Evolutionary conservation across 2,888 invertebrate genomes (phyloP).

Genomic region (Serripes groenlandicus): DNA sequence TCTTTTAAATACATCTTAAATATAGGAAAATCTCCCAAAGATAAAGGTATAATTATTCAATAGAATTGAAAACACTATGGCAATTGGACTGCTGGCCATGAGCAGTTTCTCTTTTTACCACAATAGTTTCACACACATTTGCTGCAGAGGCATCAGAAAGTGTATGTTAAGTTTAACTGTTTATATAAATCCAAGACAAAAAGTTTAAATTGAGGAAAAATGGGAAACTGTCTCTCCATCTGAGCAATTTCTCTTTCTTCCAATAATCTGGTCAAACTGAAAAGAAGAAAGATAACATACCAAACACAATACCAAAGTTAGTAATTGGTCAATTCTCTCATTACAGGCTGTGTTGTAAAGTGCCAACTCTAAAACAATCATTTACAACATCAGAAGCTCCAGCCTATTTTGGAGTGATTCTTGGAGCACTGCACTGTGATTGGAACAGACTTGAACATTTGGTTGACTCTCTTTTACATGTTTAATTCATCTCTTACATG

Average conservation of each 20-base stretch:
- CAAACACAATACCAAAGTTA: not conserved
- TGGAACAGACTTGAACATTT: slow-evolving; percentile 2
- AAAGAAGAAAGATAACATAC: not conserved
- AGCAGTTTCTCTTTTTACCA: not conserved
- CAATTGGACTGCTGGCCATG: not conserved
- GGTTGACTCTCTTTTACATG: not conserved
- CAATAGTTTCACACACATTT: not conserved
- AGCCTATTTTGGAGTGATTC: slow-evolving; percentile 37
- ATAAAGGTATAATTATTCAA: not conserved
- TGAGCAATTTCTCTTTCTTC: too few relatives aligned
- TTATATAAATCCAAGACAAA: not conserved
- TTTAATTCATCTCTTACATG: too few relatives aligned
- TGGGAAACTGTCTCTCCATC: too few relatives aligned
- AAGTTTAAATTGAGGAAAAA: not conserved
- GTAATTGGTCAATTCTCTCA: not conserved
- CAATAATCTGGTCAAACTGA: too few relatives aligned
- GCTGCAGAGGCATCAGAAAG: not conserved
- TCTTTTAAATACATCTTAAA: not conserved
- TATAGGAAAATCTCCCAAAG: not conserved
- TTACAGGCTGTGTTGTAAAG: slow-evolving; percentile 49
- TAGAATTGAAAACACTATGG: not conserved
- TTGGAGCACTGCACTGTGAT: slow-evolving; percentile 24
- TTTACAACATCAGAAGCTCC: slow-evolving; percentile 35
- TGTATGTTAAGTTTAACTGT: not conserved
- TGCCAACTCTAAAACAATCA: slow-evolving; percentile 19